phyloP scores from a whole-genome alignment of 2,113 vertebrate species.

The crab-eating macaque (Macaca fascicularis) region DNA sequence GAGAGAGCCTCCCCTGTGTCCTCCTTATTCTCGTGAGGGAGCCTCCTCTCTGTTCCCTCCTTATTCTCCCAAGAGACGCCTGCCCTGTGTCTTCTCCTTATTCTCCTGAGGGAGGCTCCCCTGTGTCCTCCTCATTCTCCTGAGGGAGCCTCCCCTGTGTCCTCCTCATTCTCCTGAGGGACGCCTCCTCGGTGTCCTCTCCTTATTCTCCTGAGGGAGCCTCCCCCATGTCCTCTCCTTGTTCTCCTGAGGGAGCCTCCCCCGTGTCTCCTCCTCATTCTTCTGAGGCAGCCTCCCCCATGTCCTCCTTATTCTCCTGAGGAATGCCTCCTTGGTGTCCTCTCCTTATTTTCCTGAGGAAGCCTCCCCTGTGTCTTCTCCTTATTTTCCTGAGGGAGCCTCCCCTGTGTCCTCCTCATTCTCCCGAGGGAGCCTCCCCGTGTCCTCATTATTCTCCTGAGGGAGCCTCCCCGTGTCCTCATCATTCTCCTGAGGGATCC shows the following conservation, averaged over 20 bases:
- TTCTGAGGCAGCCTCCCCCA: not conserved
- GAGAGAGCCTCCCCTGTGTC: not conserved
- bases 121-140: accelerated
- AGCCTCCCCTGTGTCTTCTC: accelerated
- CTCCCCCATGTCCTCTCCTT: too few species aligned
- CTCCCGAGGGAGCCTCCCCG: too few species aligned
- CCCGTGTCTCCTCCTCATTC: too few species aligned
- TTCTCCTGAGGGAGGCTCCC: not conserved
- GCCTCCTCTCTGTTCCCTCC: too few species aligned
- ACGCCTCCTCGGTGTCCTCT: not conserved
- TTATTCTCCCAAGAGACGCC: not conserved
- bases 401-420: too few species aligned
- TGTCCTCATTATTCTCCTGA: too few species aligned
- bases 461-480: too few species aligned
- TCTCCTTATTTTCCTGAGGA: too few species aligned
- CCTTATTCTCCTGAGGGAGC: not conserved
- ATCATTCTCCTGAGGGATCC: accelerated
- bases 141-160: accelerated
- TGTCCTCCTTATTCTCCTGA: too few species aligned
- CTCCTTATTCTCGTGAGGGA: too few species aligned
- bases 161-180: not conserved
- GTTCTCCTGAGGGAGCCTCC: too few species aligned
- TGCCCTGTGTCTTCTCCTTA: not conserved
- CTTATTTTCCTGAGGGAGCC: not conserved
- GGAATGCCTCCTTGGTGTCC: not conserved